A percentile compares a stretch with the other conserved stretches of the same genome.
Evolutionary conservation across 1,140 invertebrate genomes (phyloP).

Genomic region (Heliconius congener): DNA sequence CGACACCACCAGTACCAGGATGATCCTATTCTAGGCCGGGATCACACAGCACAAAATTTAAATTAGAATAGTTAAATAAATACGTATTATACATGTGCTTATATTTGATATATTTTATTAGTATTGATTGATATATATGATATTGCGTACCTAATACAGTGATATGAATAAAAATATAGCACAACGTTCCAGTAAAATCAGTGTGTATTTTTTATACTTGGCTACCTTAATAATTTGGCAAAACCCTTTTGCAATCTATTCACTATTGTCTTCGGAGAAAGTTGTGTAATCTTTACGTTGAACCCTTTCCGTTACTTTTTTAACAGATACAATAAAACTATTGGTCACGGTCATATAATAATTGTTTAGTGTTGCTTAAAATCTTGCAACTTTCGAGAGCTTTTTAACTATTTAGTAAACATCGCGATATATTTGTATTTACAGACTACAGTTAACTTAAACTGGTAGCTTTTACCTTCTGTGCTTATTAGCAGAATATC

Average conservation of each 20-base stretch:
- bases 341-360: conserved; percentile 23
- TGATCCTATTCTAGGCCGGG: too few relatives aligned
- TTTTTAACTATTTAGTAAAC: conserved; percentile 34
- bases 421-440: conserved; percentile 26
- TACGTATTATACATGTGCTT: background rate
- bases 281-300: conserved; percentile 56
- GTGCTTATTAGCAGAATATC: background rate
- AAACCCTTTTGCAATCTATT: conserved; percentile 19
- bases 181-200: background rate
- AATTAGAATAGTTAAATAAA: background rate
- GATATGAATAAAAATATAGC: background rate
- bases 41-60: too few relatives aligned
- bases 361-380: background rate
- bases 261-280: conserved; percentile 66
- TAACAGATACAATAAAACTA: conserved; percentile 32
- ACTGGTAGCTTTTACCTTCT: background rate
- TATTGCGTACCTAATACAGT: too few relatives aligned
- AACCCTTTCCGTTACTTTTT: conserved; percentile 68
- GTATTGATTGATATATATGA: too few relatives aligned
- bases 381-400: background rate
- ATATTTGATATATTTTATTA: too few relatives aligned
- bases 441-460: background rate
- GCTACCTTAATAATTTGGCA: conserved; percentile 44
- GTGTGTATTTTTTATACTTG: background rate
- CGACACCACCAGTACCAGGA: too few relatives aligned